Conservation (phyloP, 2,797 vertebrate genomes). For the Cryptoprocta ferox region DNA sequence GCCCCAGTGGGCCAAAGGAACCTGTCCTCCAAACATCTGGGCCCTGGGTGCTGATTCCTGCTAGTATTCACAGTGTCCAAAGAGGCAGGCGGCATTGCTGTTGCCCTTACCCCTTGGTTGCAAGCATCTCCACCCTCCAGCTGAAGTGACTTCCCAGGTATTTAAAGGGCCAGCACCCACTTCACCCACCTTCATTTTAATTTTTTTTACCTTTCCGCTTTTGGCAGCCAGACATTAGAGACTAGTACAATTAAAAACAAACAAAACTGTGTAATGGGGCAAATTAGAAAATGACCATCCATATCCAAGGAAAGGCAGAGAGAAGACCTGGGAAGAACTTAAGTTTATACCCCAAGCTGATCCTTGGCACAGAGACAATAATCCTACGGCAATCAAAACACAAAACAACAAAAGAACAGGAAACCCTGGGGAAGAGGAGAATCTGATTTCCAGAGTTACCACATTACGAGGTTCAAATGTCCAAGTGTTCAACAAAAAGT, state of each 20-base stretch:
- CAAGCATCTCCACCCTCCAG: background rate
- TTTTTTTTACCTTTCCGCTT: background rate
- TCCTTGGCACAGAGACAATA: background rate
- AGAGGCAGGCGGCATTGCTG: background rate
- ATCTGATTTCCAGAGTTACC: background rate
- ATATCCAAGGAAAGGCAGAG: background rate
- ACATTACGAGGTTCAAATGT: background rate
- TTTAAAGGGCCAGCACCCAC: background rate
- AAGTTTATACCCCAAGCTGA: background rate
- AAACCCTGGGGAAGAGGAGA: background rate
- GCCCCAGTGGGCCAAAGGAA: background rate
- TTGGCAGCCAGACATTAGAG: background rate
- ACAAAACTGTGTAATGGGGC: background rate
- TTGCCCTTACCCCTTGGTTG: background rate
- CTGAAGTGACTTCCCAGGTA: background rate
- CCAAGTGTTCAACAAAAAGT: background rate
- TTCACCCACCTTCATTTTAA: background rate
- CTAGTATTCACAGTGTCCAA: background rate
- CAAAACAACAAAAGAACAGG: background rate
- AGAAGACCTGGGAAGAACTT: background rate
- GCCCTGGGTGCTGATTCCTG: background rate
- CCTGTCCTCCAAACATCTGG: background rate
- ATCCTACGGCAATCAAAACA: background rate
- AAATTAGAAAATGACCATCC: background rate
- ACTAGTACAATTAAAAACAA: background rate